Evolutionary conservation across 2,888 invertebrate genomes (phyloP).

Genomic region (Leuctra nigra): DNA sequence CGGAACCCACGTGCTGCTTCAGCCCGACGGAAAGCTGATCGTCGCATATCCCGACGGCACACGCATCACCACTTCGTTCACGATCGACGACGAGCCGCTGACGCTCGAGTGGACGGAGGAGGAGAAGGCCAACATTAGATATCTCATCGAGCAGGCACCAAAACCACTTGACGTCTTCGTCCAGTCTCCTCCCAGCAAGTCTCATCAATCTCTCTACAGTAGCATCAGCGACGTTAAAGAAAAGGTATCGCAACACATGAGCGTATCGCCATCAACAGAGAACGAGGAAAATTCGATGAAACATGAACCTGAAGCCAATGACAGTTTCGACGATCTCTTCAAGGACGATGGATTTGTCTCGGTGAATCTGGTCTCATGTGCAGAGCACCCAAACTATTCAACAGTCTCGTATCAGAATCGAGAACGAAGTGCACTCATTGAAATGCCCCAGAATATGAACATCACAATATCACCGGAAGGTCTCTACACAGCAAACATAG

Average conservation of each 20-base stretch:
- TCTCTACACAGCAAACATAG: not conserved
- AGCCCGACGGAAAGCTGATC: constrained; percentile 34
- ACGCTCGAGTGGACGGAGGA: constrained; percentile 36
- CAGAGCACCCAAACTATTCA: constrained; percentile 30
- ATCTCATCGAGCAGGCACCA: not conserved
- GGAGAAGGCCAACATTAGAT: constrained; percentile 21
- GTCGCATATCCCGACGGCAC: constrained; percentile 37
- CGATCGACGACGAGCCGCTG: constrained; percentile 34
- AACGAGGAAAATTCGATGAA: too few species aligned
- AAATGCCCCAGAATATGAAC: constrained; percentile 34
- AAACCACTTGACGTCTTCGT: too few species aligned
- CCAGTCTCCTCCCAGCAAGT: not conserved
- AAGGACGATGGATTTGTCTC: constrained; percentile 35
- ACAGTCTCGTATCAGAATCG: constrained; percentile 29
- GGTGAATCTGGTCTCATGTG: constrained; percentile 34
- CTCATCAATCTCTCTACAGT: not conserved
- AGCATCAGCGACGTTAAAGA: not conserved
- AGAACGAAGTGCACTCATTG: not conserved
- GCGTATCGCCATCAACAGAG: not conserved
- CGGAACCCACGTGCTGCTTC: constrained; percentile 36
- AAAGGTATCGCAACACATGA: not conserved
- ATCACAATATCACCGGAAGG: constrained; percentile 32
- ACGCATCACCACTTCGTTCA: constrained; percentile 34
- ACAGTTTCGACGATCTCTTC: not conserved
- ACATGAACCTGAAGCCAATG: too few species aligned